phyloP scores from a whole-genome alignment of 2,888 invertebrate genomes.

The Strigamia crassipes region DNA sequence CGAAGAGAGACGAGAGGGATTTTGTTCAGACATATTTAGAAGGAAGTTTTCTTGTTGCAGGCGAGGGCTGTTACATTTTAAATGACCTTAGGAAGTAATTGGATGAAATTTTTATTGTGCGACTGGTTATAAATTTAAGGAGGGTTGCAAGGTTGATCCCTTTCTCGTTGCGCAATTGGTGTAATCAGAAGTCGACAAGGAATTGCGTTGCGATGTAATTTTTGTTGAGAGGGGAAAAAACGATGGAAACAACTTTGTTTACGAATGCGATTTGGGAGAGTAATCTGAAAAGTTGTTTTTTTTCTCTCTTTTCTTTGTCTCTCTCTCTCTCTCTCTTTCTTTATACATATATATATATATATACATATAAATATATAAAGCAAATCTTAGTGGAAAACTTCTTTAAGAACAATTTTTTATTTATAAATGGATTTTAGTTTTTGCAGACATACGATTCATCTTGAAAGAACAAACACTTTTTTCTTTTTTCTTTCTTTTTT shows the following conservation, averaged over 20 bases:
- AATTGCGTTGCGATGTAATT: slow-evolving; percentile 10
- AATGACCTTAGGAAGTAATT: slow-evolving; percentile 21
- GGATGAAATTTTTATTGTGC: slow-evolving; percentile 15
- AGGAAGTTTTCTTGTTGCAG: slow-evolving; percentile 21
- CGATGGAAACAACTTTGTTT: slow-evolving; percentile 1
- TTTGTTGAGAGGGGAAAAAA: not conserved
- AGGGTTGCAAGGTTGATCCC: slow-evolving; percentile 16
- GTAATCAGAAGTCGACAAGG: slow-evolving; percentile 11
- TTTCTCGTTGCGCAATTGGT: slow-evolving; percentile 5
- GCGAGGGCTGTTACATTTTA: slow-evolving; percentile 21
- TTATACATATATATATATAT: no score
- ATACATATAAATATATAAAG: no score
- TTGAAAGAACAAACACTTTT: not conserved
- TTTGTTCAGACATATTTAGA: slow-evolving; percentile 11
- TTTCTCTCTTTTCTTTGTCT: not conserved
- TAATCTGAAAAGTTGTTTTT: not conserved
- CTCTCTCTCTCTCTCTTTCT: not conserved
- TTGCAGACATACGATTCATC: not conserved
- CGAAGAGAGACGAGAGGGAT: slow-evolving; percentile 17
- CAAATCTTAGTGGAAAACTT: not conserved
- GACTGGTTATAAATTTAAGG: slow-evolving; percentile 12
- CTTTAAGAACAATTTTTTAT: not conserved
- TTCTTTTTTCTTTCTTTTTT: not conserved
- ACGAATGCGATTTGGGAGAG: not conserved
- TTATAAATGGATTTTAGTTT: not conserved